phyloP scores from a whole-genome alignment of 2,113 vertebrate species.

The Struthidea cinerea region DNA sequence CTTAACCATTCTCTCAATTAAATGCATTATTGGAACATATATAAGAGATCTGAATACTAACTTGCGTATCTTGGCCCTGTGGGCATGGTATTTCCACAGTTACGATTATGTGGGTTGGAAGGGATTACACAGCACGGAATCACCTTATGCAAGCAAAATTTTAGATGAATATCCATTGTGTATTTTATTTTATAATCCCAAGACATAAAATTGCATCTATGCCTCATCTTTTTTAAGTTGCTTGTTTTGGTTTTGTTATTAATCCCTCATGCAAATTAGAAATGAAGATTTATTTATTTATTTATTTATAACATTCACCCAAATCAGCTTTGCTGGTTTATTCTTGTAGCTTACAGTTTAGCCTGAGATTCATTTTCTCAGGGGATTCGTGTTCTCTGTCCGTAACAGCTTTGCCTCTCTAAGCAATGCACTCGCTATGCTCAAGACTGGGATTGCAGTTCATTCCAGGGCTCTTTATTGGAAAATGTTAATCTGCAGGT shows the following conservation, averaged over 20 bases:
- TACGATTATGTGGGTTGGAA: slow-evolving; percentile 29
- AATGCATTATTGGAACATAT: background rate
- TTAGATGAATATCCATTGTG: slow-evolving; percentile 54
- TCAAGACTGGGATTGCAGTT: background rate
- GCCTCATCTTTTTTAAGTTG: slow-evolving; percentile 33
- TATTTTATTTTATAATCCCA: slow-evolving; percentile 65
- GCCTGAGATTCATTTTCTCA: slow-evolving; percentile 1
- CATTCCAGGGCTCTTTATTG: background rate
- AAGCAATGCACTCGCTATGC: background rate
- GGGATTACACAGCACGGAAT: slow-evolving; percentile 38
- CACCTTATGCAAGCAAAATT: slow-evolving; percentile 64
- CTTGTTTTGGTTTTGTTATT: slow-evolving; percentile 8
- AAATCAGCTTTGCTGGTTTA: slow-evolving; percentile 66
- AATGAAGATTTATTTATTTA: slow-evolving; percentile 32
- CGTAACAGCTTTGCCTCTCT: background rate
- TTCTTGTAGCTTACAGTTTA: slow-evolving; percentile 33
- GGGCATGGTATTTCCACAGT: slow-evolving; percentile 22
- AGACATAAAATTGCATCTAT: slow-evolving; percentile 61
- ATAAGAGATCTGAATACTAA: background rate
- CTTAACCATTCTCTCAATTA: background rate
- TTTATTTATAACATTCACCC: slow-evolving; percentile 14
- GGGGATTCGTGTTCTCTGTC: slow-evolving; percentile 3
- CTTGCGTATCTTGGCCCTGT: background rate
- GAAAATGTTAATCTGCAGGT: background rate
- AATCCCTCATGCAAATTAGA: slow-evolving; percentile 65